These are phyloP conservation scores for Caretta caretta DNA, from an alignment of 2,113 vertebrate species.

Conservation along the genomic window DNA sequence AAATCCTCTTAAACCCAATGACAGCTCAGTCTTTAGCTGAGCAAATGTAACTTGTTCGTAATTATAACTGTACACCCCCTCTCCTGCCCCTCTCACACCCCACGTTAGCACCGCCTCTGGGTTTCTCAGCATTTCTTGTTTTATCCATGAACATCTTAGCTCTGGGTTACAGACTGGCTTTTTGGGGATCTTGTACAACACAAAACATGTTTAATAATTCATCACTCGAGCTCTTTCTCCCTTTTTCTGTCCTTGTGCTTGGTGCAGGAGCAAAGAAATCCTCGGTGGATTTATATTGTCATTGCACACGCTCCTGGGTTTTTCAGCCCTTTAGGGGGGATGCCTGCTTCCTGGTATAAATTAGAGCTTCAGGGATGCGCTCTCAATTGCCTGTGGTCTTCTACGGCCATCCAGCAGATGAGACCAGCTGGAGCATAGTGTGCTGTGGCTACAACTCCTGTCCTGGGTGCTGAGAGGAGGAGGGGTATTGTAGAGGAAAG, in stretches of 20 bases:
- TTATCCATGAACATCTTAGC: background rate
- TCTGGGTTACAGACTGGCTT: background rate
- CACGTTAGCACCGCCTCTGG: background rate
- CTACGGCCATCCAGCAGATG: background rate
- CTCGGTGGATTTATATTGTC: background rate
- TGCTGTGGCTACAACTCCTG: rapidly evolving
- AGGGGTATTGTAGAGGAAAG: background rate
- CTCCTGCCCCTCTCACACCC: background rate
- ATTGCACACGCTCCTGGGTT: background rate
- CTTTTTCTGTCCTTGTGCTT: background rate
- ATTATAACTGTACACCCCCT: background rate
- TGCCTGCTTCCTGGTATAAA: background rate
- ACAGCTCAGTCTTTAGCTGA: background rate
- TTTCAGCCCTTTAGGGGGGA: background rate
- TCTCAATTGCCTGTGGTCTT: background rate
- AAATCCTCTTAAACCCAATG: background rate
- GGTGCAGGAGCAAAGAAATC: background rate
- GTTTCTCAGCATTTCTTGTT: background rate
- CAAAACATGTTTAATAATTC: background rate
- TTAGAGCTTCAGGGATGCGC: background rate
- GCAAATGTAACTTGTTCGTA: background rate
- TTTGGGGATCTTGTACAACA: background rate
- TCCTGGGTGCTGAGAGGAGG: background rate
- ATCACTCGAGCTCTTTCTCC: background rate
- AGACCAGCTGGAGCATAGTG: background rate